Evolutionary conservation across 2,113 vertebrate genomes (phyloP), one percentile per base, ranked within the genome.

Genomic region (Tauraco erythrolophus): DNA sequence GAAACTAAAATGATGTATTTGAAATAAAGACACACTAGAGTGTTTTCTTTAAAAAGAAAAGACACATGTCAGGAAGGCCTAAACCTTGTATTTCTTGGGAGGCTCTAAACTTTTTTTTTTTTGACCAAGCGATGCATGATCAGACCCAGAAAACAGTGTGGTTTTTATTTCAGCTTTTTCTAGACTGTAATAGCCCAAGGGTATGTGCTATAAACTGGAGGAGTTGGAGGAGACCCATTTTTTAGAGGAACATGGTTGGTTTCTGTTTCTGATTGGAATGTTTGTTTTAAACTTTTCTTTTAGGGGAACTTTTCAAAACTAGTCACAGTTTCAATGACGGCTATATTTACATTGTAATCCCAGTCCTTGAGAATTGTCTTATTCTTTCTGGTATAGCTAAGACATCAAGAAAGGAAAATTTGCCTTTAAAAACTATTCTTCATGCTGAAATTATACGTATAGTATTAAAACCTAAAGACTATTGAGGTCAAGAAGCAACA

Each of bases 111-210:
- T 91, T 62, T 25, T 45, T 51, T 61, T 77, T 92, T 84, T 92
- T 89, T 66, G 35, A 91, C 37, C 1, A 0, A 96, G 94, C 83
- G 84, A 92, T 88, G 91, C 89, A 76, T 94, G 94, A 97, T 84
- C 95, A 95, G 96, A 89, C 91, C 77, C 96, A 97, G 94, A 96
- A 97, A 97, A 94, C 57, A 76, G 66, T 77, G 81, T 89, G 92
- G 69, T 57, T 96, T 94, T 97, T 95, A 97, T 94, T 96, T 96
- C 95, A 88, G 95, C 89, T 89, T 96, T 96, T 96, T 95, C 94
- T 97, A 95, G 91, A 97, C 92, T 95, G 77, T 54, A 94, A 95
- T 94, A 92, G 91, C 94, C 89, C 77, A 85, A 88, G 81, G 94
- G 81, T 91, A 94, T 71, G 41, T 91, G 91, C 95, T 96, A 96